phyloP scores from a whole-genome alignment of 1,140 invertebrate species.

The Micrasema longulum region DNA sequence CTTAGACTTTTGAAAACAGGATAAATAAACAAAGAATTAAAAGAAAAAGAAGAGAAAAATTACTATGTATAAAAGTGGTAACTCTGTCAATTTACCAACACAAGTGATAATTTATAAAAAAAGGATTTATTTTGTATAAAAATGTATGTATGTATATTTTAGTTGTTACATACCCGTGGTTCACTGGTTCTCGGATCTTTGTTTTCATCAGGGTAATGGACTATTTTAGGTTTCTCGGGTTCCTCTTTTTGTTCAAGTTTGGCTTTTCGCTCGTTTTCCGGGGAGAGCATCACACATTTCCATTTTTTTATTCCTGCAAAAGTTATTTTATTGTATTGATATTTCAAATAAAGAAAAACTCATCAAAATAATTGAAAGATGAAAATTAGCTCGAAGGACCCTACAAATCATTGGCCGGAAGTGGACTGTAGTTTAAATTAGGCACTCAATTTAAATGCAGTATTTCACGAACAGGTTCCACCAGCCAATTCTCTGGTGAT shows the following conservation, averaged over 20 bases:
- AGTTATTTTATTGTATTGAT: background rate
- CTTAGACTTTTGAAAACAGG: conserved; percentile 29
- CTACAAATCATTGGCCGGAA: no score
- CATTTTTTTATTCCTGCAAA: conserved; percentile 71
- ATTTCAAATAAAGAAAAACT: background rate
- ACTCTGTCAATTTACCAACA: no score
- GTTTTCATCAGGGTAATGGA: conserved; percentile 58
- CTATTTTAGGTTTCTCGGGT: conserved; percentile 62
- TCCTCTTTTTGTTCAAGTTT: conserved; percentile 58
- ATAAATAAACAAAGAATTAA: conserved; percentile 13
- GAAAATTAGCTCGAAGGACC: background rate
- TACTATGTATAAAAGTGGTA: no score
- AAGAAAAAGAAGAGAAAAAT: background rate
- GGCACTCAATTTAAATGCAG: background rate
- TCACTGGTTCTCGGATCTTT: conserved; percentile 58
- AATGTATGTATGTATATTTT: no score
- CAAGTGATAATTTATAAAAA: no score
- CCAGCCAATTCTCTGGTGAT: no score
- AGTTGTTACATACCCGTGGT: conserved; percentile 60
- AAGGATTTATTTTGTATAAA: no score
- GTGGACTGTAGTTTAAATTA: no score
- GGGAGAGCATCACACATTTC: conserved; percentile 81
- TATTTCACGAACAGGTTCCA: no score
- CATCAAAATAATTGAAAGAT: background rate
- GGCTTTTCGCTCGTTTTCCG: conserved; percentile 69